Conservation (phyloP, 2,113 vertebrate genomes). For the Macroglossus sobrinus region DNA sequence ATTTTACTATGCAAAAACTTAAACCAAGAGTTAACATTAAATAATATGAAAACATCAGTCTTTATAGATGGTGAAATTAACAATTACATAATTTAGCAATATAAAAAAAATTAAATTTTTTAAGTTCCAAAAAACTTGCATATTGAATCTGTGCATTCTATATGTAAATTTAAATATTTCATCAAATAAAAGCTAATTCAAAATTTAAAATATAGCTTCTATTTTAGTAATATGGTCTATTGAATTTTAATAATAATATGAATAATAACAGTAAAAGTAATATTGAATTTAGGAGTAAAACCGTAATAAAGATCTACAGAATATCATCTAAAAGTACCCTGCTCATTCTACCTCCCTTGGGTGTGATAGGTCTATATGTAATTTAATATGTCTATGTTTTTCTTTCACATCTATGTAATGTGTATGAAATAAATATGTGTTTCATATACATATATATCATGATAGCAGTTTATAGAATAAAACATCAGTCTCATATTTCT, state of each 20-base stretch:
- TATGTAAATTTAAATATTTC: neutral
- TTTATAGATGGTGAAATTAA: neutral
- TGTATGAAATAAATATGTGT: neutral
- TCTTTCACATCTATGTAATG: neutral
- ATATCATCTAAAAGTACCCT: neutral
- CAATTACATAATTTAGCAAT: neutral
- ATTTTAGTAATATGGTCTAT: neutral
- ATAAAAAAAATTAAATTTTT: neutral
- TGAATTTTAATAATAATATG: neutral
- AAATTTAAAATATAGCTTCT: neutral
- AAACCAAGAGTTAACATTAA: neutral
- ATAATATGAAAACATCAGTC: neutral
- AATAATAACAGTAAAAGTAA: neutral
- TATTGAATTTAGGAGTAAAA: neutral
- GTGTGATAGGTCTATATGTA: neutral
- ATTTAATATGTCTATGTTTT: neutral
- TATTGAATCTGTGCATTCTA: neutral
- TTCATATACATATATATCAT: neutral
- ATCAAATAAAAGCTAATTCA: neutral
- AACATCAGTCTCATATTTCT: neutral
- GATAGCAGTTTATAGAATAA: neutral
- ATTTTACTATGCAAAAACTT: constrained; percentile 6
- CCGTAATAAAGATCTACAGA: neutral
- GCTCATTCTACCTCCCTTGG: neutral
- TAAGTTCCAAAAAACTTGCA: neutral